phyloP scores from a whole-genome alignment of 2,888 invertebrate genomes.

The Ectemnius cavifrons region DNA sequence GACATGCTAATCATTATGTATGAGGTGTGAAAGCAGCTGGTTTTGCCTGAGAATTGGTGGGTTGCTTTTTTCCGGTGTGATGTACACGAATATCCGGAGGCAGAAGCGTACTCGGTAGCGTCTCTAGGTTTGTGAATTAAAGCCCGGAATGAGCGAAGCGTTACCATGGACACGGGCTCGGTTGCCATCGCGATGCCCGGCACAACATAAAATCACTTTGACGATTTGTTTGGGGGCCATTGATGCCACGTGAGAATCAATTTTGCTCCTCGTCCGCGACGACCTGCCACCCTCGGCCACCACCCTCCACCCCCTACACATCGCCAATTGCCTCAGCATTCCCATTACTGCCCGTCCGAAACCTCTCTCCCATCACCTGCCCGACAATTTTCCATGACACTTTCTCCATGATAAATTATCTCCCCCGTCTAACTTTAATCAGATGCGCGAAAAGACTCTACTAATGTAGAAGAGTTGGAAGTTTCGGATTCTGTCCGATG shows the following conservation, averaged over 20 bases:
- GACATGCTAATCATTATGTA: no score
- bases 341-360: no score
- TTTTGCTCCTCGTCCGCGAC: conserved; percentile 45
- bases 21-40: no score
- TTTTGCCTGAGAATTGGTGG: no score
- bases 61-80: conserved; percentile 35
- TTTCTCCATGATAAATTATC: no score
- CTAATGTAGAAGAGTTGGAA: no score
- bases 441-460: no score
- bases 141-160: conserved; percentile 65
- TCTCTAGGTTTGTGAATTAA: conserved; percentile 67
- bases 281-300: not conserved
- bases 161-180: conserved; percentile 63
- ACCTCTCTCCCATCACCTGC: no score
- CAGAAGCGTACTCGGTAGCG: conserved; percentile 48
- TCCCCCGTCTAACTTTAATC: no score
- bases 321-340: no score
- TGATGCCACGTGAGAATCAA: conserved; percentile 71
- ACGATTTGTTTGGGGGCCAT: conserved; percentile 75
- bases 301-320: not conserved
- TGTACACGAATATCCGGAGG: conserved; percentile 34
- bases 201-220: conserved; percentile 77
- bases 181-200: conserved; percentile 76
- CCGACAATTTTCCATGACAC: no score
- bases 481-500: no score